Evolutionary conservation across 1,140 invertebrate species (phyloP), one percentile per base, ranked within the genome.

Genomic region (Brachionus plicatilis): DNA sequence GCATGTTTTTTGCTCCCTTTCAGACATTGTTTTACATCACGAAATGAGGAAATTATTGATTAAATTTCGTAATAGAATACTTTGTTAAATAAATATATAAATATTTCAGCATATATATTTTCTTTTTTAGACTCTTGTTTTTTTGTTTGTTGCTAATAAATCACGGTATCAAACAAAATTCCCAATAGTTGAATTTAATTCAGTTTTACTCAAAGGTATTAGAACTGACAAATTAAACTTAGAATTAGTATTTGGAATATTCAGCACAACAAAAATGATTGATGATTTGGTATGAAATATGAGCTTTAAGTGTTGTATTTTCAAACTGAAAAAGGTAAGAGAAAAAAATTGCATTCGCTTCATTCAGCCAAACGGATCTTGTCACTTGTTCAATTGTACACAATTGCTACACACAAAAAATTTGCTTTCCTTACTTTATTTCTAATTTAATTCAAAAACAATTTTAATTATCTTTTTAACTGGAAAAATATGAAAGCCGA

Each of bases 291-390:
- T 60, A 20, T 60, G 24, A 70, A 41, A 70, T 24, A 78, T 78
- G 75, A 78, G 75, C 50, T 56, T 78, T 43, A 78, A 47, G 9
- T 78, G 75, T 45, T 78, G 75, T 78, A 5, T 78, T 50, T 78
- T 78, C 17, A 78, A 78, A 27, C 24, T 78, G 14, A 78, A 78
- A 78, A 78, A 78, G 47, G 75, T 78, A 43, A 43, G 75, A 78
- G 29, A n/a, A 50, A 60, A 17, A 1, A 17, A 6, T 20, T 7
- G 3, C 9, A 24, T 60, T 60, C 7, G 17, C 8, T 24, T 60
- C 9, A 11, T 6, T 9, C 20, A 24, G 20, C 6, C 0, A 60
- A 60, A 60, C 53, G 53, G 17, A 60, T 53, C 14, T 53, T 53
- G 47, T 53, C 47, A 53, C n/a, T 50, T 50, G 33, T 37, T 7